Evolutionary conservation across 2,888 invertebrate species (phyloP).

Genomic region (Perithous albicinctus): DNA sequence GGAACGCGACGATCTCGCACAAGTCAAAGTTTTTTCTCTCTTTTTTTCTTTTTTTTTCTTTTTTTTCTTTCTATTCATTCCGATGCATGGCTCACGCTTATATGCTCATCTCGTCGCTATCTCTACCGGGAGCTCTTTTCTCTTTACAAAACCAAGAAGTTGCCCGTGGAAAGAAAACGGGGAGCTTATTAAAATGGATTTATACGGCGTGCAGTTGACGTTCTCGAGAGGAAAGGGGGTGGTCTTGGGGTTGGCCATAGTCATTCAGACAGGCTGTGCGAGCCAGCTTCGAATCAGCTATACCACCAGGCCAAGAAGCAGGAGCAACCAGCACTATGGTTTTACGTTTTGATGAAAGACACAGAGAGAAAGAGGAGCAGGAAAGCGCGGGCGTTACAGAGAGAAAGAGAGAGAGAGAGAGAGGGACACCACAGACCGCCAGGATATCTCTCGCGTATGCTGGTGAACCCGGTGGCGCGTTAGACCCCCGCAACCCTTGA

Average conservation of each 20-base stretch:
- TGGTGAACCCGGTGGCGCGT: conserved; percentile 78
- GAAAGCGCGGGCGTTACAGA: conserved; percentile 43
- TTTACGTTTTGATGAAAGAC: conserved; percentile 56
- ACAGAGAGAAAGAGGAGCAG: conserved; percentile 12
- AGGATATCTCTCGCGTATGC: conserved; percentile 46
- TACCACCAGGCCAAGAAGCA: neutral
- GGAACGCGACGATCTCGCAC: conserved; percentile 15
- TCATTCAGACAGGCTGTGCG: conserved; percentile 50
- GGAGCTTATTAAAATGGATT: conserved; percentile 69
- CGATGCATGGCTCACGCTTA: neutral
- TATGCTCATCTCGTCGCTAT: conserved; percentile 24
- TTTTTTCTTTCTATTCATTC: too few species aligned
- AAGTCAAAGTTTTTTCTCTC: conserved; percentile 62
- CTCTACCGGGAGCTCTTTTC: conserved; percentile 8
- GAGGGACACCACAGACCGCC: neutral
- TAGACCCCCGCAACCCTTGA: conserved; percentile 78
- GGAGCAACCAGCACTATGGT: conserved; percentile 14
- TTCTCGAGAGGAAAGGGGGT: too few species aligned
- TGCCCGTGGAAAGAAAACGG: conserved; percentile 31
- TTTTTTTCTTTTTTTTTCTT: too few species aligned
- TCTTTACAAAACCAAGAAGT: conserved; percentile 28
- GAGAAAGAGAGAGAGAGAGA: conserved; percentile 37
- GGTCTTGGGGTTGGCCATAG: conserved; percentile 54
- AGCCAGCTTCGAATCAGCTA: conserved; percentile 20
- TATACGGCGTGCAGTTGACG: conserved; percentile 67